Base-by-base conservation (phyloP, 2,113 vertebrate genomes). In the Neodontobutis hainanensis region DNA sequence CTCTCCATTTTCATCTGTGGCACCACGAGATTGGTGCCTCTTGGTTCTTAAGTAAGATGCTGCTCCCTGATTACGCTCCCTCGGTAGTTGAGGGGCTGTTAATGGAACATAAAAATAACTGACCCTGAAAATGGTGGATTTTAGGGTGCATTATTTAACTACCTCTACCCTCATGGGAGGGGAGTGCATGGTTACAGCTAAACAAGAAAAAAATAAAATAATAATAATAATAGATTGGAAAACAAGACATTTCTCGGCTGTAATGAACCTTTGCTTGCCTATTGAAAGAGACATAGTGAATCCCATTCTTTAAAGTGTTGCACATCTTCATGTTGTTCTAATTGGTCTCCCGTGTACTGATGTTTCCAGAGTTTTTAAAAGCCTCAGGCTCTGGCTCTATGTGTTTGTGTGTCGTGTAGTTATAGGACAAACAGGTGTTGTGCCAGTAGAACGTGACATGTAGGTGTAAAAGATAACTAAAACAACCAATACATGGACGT, bases 331-430 rank as follows among this genome's bases (percentile, higher is more conserved):
- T 75, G 71, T 72, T 78, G 44, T 68, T 70, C 56, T 90, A 89
- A 91, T 90, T 90, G 87, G 85, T 90, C 87, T 76, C 89, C 52
- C 66, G 85, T 85, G 87, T 78, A 60, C 38, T 40, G 52, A 65
- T 80, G 77, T 65, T 79, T 75, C 65, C 58, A 40, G 65, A 80
- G 69, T 71, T 73, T 68, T 78, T 61, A 59, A 77, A 70, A 65
- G 81, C 84, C 84, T 85, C n/a, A 81, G 88, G 83, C 80, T 70
- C 50, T 15, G 79, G 64, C 60, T 82, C 59, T 72, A 5, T 52
- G 62, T 52, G 68, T 69, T 77, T 65, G 62, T 73, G 67, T 52
- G 71, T 32, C 11, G 14, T 55, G 34, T 55, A 55, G 12, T 67
- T 66, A 67, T 47, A 43, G 66, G 75, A 63, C 70, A 82, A 82